phyloP scores from a whole-genome alignment of 2,797 vertebrate genomes.

The Rallus crepitans region DNA sequence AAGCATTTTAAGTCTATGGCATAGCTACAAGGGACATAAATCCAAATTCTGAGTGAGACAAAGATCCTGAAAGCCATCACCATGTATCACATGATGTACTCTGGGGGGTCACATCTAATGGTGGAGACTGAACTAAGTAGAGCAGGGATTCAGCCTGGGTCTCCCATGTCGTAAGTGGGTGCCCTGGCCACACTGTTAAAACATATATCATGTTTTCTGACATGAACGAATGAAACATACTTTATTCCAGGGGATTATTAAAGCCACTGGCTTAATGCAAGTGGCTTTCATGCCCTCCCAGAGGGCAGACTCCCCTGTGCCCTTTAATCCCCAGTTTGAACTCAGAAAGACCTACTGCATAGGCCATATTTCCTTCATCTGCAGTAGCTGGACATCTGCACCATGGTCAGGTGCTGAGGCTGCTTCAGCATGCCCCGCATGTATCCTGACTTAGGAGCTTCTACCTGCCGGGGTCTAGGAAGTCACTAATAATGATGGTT shows the following conservation, averaged over 20 bases:
- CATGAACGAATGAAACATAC: background rate
- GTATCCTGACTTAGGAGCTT: background rate
- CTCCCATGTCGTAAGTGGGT: accelerated
- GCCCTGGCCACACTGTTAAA: background rate
- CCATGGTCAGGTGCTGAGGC: background rate
- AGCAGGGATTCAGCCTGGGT: background rate
- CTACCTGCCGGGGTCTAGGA: background rate
- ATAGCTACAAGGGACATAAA: background rate
- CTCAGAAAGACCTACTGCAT: background rate
- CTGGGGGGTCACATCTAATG: background rate
- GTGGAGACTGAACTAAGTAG: background rate
- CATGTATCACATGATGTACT: background rate
- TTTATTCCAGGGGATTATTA: background rate
- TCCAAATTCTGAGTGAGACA: background rate
- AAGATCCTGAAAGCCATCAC: background rate
- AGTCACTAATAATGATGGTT: accelerated
- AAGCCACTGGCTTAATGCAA: background rate
- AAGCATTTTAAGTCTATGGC: background rate
- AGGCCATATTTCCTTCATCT: background rate
- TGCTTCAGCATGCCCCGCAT: too few species aligned
- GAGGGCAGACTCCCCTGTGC: background rate
- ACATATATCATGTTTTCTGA: background rate
- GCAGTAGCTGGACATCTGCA: background rate
- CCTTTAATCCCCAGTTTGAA: background rate
- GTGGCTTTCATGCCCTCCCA: background rate